Base-by-base conservation (phyloP, 2,797 vertebrate genomes). In the Chloroceryle inda region DNA sequence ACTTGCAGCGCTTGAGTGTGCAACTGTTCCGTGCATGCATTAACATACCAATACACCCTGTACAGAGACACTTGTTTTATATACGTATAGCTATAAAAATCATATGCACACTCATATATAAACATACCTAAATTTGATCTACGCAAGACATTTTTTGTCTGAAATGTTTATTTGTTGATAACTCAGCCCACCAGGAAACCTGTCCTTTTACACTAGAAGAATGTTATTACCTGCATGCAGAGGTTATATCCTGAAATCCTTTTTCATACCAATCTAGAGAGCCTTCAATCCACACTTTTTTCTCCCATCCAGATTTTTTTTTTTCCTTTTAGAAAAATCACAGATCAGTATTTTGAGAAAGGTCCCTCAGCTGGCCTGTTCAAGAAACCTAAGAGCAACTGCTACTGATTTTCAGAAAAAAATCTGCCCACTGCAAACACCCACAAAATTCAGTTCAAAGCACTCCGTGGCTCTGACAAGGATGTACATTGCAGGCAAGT, bases 281-380 rank as follows among this genome's bases (percentile, higher is more conserved):
- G 10, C 9, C 12, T 92, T 89, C 47, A 61, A 44, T 17, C 5
- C 17, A 23, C 17, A 12, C 2, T 59, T 64, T 49, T 35, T 53
- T 17, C 35, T 71, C 15, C 11, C 14, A 74, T 26, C 5, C 4
- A 56, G 59, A 68, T n/a, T 50, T 45, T 44, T 47, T 19, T 79
- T 13, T 38, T 6, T 4, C 77, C 12, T 42, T 80, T 45, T 6
- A n/a, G 31, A 92, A 78, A 89, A 78, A 45, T 6, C 35, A 66
- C 2, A 14, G 24, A 40, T 69, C 50, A 58, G 2, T 64, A 9
- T 35, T 81, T 81, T 35, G 29, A 53, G 37, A 68, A 78, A 78
- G 26, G 9, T 20, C 8, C 29, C 31, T 64, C 42, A 35, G 26
- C 3, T 72, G 37, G 18, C 27, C 26, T 19, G 67, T 0, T 0